Evolutionary conservation across 2,888 invertebrate genomes (phyloP), one percentile per base, ranked within the genome.

Genomic region (Cactoblastis cactorum): DNA sequence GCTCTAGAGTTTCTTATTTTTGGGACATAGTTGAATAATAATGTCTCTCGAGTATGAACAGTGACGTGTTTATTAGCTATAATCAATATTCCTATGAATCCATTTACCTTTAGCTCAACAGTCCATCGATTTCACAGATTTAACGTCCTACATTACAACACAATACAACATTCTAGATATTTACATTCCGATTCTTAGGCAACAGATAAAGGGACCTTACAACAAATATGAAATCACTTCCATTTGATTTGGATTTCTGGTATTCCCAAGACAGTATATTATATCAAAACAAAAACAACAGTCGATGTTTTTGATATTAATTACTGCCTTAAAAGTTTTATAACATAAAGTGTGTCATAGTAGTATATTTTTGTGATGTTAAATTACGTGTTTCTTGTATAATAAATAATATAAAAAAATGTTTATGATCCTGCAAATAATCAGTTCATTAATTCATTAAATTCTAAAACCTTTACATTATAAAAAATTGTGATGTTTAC

Each of bases 291-390:
- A n/a, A 1, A 32, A 28, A 15, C 37, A 37, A 43, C n/a, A 9
- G 43, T 28, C 24, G 14, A n/a, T 28, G 28, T 8, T 47, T 35
- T 37, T 47, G 8, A 38, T 24, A 48, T 37, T 37, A 34, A 37
- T 28, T 28, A 24, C 15, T 24, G 37, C 28, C 47, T 48, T 48
- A 35, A 22, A 24, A 22, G 18, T 6, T 34, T 15, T 24, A n/a
- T 37, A 15, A n/a, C 1, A 3, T 14, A 47, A 47, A 47, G 35
- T 22, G 35, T 47, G 22, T 47, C 9, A 47, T 24, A 47, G 47
- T 37, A 35, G 47, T 35, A 47, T 47, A 46, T 34, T 34, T 19
- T 46, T 19, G 34, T 34, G 12, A 46, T 41, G 22, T 41, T 28
- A 28, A 9, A n/a, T n/a, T n/a, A 9, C 1, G 3, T 41, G 1